A percentile compares a stretch with the other conserved stretches of the same genome.
Conservation (phyloP, 2,888 invertebrate species). For the Drosophila falleni region DNA sequence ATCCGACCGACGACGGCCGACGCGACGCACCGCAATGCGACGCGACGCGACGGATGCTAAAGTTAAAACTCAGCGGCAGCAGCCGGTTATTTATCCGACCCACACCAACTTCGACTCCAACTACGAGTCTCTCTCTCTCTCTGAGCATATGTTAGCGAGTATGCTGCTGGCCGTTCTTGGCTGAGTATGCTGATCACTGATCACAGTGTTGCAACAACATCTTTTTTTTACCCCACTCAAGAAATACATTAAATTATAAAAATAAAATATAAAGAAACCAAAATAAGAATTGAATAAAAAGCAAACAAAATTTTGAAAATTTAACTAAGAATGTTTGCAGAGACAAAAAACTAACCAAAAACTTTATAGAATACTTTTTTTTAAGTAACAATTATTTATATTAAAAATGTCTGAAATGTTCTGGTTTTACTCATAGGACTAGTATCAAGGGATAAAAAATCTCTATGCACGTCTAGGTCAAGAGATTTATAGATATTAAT, state of each 20-base stretch:
- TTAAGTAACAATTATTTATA: too few relatives aligned
- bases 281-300: too few relatives aligned
- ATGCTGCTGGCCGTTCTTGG: slow-evolving; percentile 5
- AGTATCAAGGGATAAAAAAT: too few relatives aligned
- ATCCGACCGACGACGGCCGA: background rate
- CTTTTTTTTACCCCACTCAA: background rate
- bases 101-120: slow-evolving; percentile 14
- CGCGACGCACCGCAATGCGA: slow-evolving; percentile 28
- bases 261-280: too few relatives aligned
- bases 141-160: slow-evolving; percentile 16
- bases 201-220: background rate
- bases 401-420: too few relatives aligned
- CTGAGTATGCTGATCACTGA: slow-evolving; percentile 5
- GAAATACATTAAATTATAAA: too few relatives aligned
- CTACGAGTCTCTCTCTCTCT: slow-evolving; percentile 12
- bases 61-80: slow-evolving; percentile 53
- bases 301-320: too few relatives aligned
- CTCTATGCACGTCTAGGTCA: too few relatives aligned
- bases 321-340: too few relatives aligned
- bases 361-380: too few relatives aligned
- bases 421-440: too few relatives aligned
- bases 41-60: slow-evolving; percentile 45
- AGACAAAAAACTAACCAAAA: too few relatives aligned
- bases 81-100: slow-evolving; percentile 71
- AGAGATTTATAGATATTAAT: background rate